Evolutionary conservation across 2,113 vertebrate species (phyloP).

Genomic region (Peromyscus maniculatus): DNA sequence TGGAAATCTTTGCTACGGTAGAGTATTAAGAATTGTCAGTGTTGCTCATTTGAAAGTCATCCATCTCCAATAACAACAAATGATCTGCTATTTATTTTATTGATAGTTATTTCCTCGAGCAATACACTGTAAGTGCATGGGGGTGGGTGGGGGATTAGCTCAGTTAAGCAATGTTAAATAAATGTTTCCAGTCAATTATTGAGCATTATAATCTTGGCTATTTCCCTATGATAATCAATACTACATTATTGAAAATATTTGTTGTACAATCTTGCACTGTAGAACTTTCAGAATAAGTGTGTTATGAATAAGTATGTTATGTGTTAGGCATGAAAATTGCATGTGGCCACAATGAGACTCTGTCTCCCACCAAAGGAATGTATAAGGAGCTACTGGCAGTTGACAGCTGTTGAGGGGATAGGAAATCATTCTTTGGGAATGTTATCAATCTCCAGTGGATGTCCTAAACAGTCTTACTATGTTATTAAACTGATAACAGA

Average conservation of each 20-base stretch:
- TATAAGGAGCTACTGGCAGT: neutral
- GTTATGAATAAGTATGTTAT: neutral
- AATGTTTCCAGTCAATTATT: neutral
- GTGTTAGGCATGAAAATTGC: neutral
- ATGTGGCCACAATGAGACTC: neutral
- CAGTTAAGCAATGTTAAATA: neutral
- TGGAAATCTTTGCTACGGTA: neutral
- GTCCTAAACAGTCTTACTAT: neutral
- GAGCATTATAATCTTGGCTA: neutral
- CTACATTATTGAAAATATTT: neutral
- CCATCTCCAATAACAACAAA: neutral
- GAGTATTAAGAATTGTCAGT: neutral
- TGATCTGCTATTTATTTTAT: slow-evolving; percentile 17
- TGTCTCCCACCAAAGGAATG: neutral
- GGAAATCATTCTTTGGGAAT: neutral
- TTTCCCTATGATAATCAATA: neutral
- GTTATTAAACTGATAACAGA: neutral
- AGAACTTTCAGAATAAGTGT: slow-evolving; percentile 17
- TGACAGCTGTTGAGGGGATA: neutral
- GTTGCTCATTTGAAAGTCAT: neutral
- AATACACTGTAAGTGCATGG: neutral
- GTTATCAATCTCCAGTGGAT: neutral
- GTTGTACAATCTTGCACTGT: neutral
- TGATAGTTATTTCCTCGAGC: neutral
- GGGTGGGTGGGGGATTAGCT: neutral